phyloP scores from a whole-genome alignment of 2,888 invertebrate species.

The Apodemia hepburni region DNA sequence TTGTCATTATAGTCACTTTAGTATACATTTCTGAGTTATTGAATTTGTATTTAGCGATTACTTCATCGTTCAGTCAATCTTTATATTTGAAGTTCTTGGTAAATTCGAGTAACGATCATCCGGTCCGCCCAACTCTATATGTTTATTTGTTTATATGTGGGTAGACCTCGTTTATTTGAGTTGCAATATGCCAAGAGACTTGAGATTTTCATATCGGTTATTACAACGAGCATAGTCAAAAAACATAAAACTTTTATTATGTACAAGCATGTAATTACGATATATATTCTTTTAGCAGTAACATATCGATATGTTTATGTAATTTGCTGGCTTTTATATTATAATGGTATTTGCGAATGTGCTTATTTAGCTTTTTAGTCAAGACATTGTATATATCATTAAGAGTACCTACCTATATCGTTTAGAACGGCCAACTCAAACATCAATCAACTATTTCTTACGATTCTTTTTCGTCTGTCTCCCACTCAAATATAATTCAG shows the following conservation, averaged over 20 bases:
- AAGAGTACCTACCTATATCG: neutral
- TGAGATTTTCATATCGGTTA: neutral
- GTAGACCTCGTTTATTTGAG: constrained; percentile 38
- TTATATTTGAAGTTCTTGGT: constrained; percentile 53
- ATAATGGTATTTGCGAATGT: neutral
- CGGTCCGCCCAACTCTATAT: constrained; percentile 57
- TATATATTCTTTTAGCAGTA: neutral
- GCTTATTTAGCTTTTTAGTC: neutral
- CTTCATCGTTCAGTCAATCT: constrained; percentile 26
- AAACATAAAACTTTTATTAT: neutral
- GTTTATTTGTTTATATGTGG: constrained; percentile 43
- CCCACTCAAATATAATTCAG: too few relatives aligned
- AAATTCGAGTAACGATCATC: constrained; percentile 43
- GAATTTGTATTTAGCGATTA: constrained; percentile 6
- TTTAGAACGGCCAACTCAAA: too few relatives aligned
- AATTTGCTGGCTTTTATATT: neutral
- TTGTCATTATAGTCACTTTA: constrained; percentile 25
- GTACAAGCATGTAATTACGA: neutral
- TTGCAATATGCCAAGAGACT: neutral
- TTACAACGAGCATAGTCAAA: too few relatives aligned
- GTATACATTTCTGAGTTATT: neutral
- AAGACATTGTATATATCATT: neutral
- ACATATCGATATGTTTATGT: neutral
- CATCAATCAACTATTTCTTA: too few relatives aligned
- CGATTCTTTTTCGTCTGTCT: too few relatives aligned